A percentile compares a stretch with the other conserved stretches of the same genome.
Evolutionary conservation across 2,888 invertebrate species (phyloP).

Genomic region (Zaprionus bogoriensis): DNA sequence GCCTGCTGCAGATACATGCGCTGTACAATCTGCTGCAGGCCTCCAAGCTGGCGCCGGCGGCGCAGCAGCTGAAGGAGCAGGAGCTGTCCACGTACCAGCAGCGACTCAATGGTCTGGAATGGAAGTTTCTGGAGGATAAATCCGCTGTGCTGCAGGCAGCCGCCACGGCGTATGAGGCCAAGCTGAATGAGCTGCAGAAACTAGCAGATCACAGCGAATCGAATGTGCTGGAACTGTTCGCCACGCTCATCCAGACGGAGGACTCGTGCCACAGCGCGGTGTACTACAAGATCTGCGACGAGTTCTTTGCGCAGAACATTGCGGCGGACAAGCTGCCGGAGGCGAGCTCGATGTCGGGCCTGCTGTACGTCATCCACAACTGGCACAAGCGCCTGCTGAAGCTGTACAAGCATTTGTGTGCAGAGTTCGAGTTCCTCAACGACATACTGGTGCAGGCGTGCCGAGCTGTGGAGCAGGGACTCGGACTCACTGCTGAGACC

Average conservation of each 20-base stretch:
- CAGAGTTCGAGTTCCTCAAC: conserved; percentile 65
- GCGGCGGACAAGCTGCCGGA: conserved; percentile 37
- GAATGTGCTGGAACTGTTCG: conserved; percentile 38
- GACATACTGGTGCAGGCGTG: conserved; percentile 59
- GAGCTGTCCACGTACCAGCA: conserved; percentile 38
- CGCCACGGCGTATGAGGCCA: conserved; percentile 45
- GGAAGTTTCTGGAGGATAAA: conserved; percentile 84
- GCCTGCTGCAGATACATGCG: conserved; percentile 87
- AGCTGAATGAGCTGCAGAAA: conserved; percentile 7
- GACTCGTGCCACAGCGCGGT: conserved; percentile 39
- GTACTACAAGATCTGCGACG: conserved; percentile 73
- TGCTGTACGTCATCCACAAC: conserved; percentile 61
- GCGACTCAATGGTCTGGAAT: conserved; percentile 84
- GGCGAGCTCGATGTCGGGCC: conserved; percentile 42
- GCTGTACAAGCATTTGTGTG: conserved; percentile 39
- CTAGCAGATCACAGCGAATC: conserved; percentile 10
- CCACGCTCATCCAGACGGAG: conserved; percentile 43
- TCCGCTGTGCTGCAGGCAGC: conserved; percentile 60
- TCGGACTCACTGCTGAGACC: conserved; percentile 1
- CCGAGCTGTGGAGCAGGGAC: conserved; percentile 26
- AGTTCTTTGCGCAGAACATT: conserved; percentile 50
- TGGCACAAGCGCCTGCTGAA: conserved; percentile 72
- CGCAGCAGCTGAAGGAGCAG: neutral
- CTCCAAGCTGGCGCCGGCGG: conserved; percentile 55
- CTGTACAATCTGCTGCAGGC: conserved; percentile 86